Conservation (phyloP, 2,113 vertebrate genomes). For the human (Homo sapiens) region GRCh38 chr3:44641501-44642000, state of each 20-base stretch:
- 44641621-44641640: constrained; percentile 15
- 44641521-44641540: background rate
- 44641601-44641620: background rate
- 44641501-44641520: constrained; percentile 10
- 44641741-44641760: background rate
- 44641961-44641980: constrained; percentile 57
- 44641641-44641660: constrained; percentile 28
- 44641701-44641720: background rate
- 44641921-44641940: constrained; percentile 53
- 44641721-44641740: background rate
- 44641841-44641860: background rate
- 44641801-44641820: background rate
- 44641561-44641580: background rate
- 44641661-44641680: background rate
- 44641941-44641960: constrained; percentile 20
- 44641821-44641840: constrained; percentile 30
- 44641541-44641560: background rate
- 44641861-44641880: constrained; percentile 30
- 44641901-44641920: constrained; percentile 67
- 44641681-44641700: background rate
- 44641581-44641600: background rate
- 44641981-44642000: constrained; percentile 31
- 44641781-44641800: background rate
- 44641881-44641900: constrained; percentile 69
- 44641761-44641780: constrained; percentile 20